These are phyloP conservation scores for Chrysopilus asiliformis DNA, from an alignment of 2,888 invertebrate genomes.

Conservation along the genomic window DNA sequence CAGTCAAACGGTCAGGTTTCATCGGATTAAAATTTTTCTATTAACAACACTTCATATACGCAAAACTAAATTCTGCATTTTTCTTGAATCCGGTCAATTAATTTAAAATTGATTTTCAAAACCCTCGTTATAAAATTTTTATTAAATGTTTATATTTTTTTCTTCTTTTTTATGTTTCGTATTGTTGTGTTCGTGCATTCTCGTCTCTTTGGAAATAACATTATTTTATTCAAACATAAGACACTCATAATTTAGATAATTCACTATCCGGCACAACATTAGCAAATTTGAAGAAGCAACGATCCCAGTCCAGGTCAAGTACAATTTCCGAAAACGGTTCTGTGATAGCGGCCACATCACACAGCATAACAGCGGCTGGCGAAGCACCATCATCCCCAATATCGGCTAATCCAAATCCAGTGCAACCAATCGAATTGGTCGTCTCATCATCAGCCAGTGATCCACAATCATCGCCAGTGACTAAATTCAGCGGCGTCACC, in stretches of 20 bases:
- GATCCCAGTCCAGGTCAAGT: conserved; percentile 60
- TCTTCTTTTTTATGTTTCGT: too few relatives aligned
- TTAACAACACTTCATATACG: too few relatives aligned
- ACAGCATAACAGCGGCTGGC: conserved; percentile 8
- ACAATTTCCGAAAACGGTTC: conserved; percentile 37
- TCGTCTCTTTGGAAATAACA: conserved; percentile 7
- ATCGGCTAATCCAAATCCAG: conserved; percentile 29
- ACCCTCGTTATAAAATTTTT: too few relatives aligned
- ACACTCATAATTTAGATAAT: conserved; percentile 23
- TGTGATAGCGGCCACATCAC: conserved; percentile 31
- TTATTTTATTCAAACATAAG: conserved; percentile 10
- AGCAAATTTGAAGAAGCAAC: conserved; percentile 85
- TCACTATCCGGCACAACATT: conserved; percentile 45
- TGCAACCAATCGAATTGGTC: conserved; percentile 14
- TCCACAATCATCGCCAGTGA: conserved; percentile 21
- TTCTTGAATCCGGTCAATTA: too few relatives aligned
- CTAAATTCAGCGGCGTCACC: conserved; percentile 57
- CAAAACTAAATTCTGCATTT: too few relatives aligned
- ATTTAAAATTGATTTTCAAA: too few relatives aligned
- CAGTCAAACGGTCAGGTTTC: too few relatives aligned
- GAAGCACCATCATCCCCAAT: conserved; percentile 36
- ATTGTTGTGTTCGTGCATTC: too few relatives aligned
- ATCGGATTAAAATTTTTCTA: too few relatives aligned
- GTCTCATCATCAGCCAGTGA: conserved; percentile 34
- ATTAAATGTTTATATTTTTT: too few relatives aligned